Percentiles rank a stretch among this genome's conserved stretches.
Conservation (phyloP, 1,140 invertebrate genomes). For the Rhagoletis pomonella region DNA sequence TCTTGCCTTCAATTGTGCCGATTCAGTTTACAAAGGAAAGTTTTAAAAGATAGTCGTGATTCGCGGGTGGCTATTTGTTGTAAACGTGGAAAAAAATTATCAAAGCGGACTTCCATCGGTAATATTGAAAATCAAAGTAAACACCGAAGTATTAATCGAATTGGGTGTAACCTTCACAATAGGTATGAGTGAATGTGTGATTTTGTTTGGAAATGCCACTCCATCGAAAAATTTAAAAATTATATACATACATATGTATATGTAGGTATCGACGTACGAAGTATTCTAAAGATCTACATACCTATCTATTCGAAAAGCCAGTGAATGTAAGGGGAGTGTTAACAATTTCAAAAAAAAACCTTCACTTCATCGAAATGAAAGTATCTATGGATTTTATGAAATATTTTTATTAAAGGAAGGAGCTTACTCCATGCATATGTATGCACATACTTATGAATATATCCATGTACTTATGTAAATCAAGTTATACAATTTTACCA, state of each 20-base stretch:
- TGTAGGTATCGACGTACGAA: not conserved
- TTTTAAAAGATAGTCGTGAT: constrained; percentile 56
- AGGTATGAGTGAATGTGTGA: not conserved
- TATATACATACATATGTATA: not conserved
- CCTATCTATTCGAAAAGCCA: too few relatives aligned
- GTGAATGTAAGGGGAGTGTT: too few relatives aligned
- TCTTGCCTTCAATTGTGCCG: constrained; percentile 13
- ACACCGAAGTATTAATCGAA: not conserved
- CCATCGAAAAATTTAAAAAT: not conserved
- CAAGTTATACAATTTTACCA: not conserved
- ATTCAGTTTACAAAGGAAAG: constrained; percentile 58
- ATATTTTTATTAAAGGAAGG: too few relatives aligned
- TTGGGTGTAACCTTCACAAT: constrained; percentile 1
- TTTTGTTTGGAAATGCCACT: not conserved
- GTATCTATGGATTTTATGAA: too few relatives aligned
- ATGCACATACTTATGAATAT: not conserved
- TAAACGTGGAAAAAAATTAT: constrained; percentile 19
- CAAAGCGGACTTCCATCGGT: not conserved
- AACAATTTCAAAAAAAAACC: too few relatives aligned
- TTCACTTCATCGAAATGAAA: too few relatives aligned
- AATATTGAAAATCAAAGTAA: constrained; percentile 8
- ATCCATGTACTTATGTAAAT: not conserved
- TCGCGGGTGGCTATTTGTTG: constrained; percentile 27
- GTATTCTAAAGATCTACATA: not conserved
- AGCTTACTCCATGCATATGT: not conserved